Evolutionary conservation across 2,888 invertebrate species (phyloP).

Genomic region (Limnephilus marmoratus): DNA sequence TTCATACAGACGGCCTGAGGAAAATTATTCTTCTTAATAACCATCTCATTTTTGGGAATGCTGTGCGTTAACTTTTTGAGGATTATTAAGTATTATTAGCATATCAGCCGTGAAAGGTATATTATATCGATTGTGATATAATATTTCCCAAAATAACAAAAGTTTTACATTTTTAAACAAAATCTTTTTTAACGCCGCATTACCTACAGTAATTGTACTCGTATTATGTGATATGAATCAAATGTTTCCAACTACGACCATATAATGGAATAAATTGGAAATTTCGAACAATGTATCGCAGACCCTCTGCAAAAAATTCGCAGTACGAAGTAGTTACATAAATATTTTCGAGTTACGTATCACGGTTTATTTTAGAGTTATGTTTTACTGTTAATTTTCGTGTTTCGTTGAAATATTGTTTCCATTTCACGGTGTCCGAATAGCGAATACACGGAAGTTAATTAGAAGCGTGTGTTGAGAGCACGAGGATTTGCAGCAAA

Average conservation of each 20-base stretch:
- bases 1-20: no score
- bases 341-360: not conserved
- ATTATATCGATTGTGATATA: not conserved
- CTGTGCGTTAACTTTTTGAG: no score
- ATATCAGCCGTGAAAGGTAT: not conserved
- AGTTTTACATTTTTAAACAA: not conserved
- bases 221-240: not conserved
- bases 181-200: not conserved
- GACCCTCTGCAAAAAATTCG: not conserved
- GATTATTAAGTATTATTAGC: no score
- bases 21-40: no score
- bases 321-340: not conserved
- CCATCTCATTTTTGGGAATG: no score
- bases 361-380: not conserved
- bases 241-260: not conserved
- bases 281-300: not conserved
- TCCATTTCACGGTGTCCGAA: conserved; percentile 2
- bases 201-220: not conserved
- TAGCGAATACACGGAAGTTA: not conserved
- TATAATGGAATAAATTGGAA: not conserved
- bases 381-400: not conserved
- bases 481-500: not conserved
- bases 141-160: not conserved
- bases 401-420: not conserved
- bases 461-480: not conserved